Percentiles rank a stretch among this genome's conserved stretches.
phyloP scores from a whole-genome alignment of 2,888 invertebrate genomes.

The Melinaea marsaeus region DNA sequence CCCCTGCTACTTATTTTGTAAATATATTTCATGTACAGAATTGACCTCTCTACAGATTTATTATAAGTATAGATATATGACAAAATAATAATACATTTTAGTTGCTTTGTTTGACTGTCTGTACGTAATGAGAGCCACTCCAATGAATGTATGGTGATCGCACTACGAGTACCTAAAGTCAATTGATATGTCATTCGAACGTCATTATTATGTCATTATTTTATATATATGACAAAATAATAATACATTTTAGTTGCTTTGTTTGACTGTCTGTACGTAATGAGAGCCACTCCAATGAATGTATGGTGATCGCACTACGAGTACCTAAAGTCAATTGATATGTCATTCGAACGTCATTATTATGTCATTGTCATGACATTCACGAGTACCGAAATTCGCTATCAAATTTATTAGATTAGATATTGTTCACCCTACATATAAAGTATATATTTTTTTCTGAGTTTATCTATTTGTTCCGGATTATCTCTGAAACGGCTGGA shows the following conservation, averaged over 20 bases:
- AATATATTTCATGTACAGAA: no score
- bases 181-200: slow-evolving; percentile 31
- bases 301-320: slow-evolving; percentile 31
- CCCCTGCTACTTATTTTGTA: no score
- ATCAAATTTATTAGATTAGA: slow-evolving; percentile 31
- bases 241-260: background rate
- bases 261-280: slow-evolving; percentile 23
- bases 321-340: slow-evolving; percentile 44
- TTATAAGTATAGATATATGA: no score
- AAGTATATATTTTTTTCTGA: background rate
- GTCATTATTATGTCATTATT: slow-evolving; percentile 53
- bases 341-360: slow-evolving; percentile 42
- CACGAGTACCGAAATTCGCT: slow-evolving; percentile 30
- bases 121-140: slow-evolving; percentile 25
- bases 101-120: slow-evolving; percentile 20
- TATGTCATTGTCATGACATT: slow-evolving; percentile 40
- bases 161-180: slow-evolving; percentile 41
- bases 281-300: slow-evolving; percentile 28
- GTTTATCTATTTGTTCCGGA: background rate
- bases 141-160: slow-evolving; percentile 27
- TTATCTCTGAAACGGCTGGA: no score
- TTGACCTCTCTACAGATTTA: no score
- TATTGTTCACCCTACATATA: slow-evolving; percentile 12
- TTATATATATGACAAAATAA: no score
- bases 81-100: background rate